Base-by-base conservation (phyloP, 2,113 vertebrate genomes). In the Arothron firmamentum region DNA sequence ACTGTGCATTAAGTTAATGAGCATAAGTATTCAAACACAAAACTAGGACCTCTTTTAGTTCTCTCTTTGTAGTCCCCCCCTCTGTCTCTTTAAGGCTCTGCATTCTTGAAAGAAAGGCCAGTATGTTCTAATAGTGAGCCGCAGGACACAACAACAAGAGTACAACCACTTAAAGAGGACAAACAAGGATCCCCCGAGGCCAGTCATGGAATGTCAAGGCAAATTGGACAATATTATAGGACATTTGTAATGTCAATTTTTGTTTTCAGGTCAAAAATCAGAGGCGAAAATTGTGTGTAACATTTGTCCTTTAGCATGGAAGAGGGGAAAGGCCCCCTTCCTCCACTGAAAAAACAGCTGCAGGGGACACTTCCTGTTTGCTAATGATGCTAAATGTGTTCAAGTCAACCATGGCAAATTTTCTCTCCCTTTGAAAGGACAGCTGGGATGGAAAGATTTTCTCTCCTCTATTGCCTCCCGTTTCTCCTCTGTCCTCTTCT, bases 331-430 rank as follows among this genome's bases (percentile, higher is more conserved):
- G 28, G n/a, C n/a, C 60, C 69, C 67, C 56, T 67, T 56, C 50
- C 71, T 74, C 75, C 38, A 25, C 74, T 67, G 43, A 46, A 59
- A 80, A 89, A 90, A 92, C 90, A 92, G 88, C 90, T 91, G 90
- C 88, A 88, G 88, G 88, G 89, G 85, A 87, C 87, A 90, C 87
- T 90, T 90, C 89, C 90, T 91, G 90, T 90, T 90, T 88, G 88
- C 85, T 91, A 92, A 92, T 92, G 88, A 90, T 89, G 81, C 88
- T 90, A 92, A 92, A 90, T 90, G 86, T 86, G 85, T 81, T 89
- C 85, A 91, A 91, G 87, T 88, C 89, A 89, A 87, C 85, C 87
- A 89, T 92, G 88, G 88, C 84, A 85, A 85, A 87, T 82, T 84
- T 87, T 88, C 73, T 84, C 82, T 82, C 82, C 67, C 71, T 79